Base-by-base conservation (phyloP, 1,140 invertebrate genomes). In the Drosophila ambigua region DNA sequence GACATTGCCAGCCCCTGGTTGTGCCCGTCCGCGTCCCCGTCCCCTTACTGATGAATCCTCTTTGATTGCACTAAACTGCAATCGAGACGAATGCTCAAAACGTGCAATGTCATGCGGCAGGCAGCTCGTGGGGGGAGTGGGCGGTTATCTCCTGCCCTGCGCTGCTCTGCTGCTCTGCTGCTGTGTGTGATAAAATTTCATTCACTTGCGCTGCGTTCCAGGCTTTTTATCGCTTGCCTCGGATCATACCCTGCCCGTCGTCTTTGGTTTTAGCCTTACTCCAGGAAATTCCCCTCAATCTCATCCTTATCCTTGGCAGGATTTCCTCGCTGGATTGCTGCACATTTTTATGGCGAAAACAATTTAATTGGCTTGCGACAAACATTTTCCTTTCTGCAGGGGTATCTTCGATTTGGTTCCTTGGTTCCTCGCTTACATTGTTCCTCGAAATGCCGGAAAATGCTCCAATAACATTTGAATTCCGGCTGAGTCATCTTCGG, bases 51-150 rank as follows among this genome's bases (percentile, higher is more conserved):
- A 88, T 88, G 83, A 88, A 88, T 88, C 83, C 79, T 77, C 76
- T 88, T 88, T 88, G 79, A 88, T 88, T 88, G 83, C 83, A 88
- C 83, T 83, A 88, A 88, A 88, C 83, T 88, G 83, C 83, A 88
- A 88, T 88, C 83, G 83, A 88, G 83, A 88, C 83, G 83, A 88
- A 88, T 88, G 83, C 83, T 76, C 65, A 77, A 88, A 88, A 88
- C 83, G 83, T 88, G 83, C 79, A 74, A 71, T 69, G 79, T 82
- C 82, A 88, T 82, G 78, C 62, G 62, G 26, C 43, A 49, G 52
- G 16, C 28, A 7, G 43, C 50, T 31, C 35, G 35, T 24, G 39
- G 23, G 44, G 44, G 20, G 26, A 24, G 9, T 41, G 11, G 15
- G 4, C 28, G 7, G 13, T 28, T 11, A 28, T 35, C 45, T 31